These are phyloP conservation scores for Clarias fuscus DNA, from an alignment of 2,797 vertebrate species.

Conservation along the genomic window DNA sequence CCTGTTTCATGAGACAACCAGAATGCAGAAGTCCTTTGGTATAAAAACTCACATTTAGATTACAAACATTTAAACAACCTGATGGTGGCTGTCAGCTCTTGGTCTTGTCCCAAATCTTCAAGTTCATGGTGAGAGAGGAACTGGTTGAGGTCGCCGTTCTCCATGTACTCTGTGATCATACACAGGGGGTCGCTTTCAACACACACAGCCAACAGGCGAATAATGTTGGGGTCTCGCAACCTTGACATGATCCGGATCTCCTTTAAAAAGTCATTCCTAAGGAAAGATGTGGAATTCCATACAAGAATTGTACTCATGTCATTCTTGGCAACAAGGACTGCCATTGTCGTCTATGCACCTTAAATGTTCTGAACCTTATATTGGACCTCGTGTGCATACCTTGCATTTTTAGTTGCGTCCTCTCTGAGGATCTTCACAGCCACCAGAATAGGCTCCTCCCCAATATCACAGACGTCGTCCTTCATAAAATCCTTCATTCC, in stretches of 20 bases:
- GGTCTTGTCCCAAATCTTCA: constrained; percentile 49
- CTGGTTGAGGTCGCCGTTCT: constrained; percentile 97
- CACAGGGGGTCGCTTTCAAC: constrained; percentile 90
- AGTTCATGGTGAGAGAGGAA: constrained; percentile 87
- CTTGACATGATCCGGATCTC: constrained; percentile 98
- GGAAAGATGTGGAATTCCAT: constrained; percentile 23
- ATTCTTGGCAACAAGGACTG: no score
- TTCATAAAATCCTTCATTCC: constrained; percentile 88
- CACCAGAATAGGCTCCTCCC: constrained; percentile 79
- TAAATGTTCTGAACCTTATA: neutral
- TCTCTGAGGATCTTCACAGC: constrained; percentile 95
- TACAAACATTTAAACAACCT: constrained; percentile 63
- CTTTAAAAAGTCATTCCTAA: constrained; percentile 97
- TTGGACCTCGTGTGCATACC: constrained; percentile 64
- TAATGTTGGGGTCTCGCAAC: constrained; percentile 94
- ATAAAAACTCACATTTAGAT: no score
- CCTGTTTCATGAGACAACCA: neutral
- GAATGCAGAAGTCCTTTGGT: no score
- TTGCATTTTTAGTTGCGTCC: constrained; percentile 96
- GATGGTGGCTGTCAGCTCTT: constrained; percentile 57
- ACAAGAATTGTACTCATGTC: neutral
- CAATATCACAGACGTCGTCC: constrained; percentile 76
- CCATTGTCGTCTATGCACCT: neutral
- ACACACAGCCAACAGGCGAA: constrained; percentile 92
- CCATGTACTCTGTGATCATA: constrained; percentile 99